Evolutionary conservation across 2,797 vertebrate species (phyloP).

Genomic region (Gallinago solitaria): DNA sequence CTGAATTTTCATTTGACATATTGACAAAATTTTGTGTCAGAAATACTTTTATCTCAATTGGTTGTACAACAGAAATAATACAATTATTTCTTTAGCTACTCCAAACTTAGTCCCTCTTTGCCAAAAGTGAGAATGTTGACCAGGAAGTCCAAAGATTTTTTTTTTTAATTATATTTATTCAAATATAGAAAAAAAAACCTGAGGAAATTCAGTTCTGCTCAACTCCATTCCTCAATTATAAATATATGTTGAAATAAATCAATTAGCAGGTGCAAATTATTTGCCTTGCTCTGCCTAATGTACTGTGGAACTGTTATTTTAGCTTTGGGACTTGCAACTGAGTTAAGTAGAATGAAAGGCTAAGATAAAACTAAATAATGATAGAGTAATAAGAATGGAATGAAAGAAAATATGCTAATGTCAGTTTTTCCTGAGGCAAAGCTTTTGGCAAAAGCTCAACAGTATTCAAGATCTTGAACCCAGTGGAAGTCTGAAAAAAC

Average conservation of each 20-base stretch:
- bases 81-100: background rate
- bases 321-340: background rate
- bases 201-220: background rate
- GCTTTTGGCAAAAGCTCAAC: background rate
- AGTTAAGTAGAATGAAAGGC: background rate
- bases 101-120: background rate
- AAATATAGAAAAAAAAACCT: background rate
- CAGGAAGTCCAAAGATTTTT: background rate
- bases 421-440: background rate
- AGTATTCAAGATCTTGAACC: background rate
- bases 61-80: background rate
- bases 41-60: background rate
- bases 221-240: background rate
- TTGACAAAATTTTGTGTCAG: background rate
- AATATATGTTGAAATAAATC: background rate
- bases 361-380: background rate
- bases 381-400: background rate
- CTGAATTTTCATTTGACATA: background rate
- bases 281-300: background rate
- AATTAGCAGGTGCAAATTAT: background rate
- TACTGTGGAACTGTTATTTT: background rate
- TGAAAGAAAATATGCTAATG: background rate
- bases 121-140: background rate
- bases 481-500: background rate
- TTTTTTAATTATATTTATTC: background rate